Conservation (phyloP, 2,113 vertebrate genomes). For the Felis chaus region DNA sequence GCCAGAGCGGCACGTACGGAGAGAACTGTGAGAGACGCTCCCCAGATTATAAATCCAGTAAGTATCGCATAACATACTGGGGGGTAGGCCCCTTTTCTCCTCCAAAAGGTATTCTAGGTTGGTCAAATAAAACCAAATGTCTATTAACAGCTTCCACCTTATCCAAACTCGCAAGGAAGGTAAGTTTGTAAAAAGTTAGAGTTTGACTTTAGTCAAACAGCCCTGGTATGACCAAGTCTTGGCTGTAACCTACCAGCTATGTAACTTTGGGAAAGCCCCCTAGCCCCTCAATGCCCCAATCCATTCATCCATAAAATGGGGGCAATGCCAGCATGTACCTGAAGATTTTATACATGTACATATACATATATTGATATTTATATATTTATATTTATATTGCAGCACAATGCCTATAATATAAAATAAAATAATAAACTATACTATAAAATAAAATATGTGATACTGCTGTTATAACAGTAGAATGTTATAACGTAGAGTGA, state of each 20-base stretch:
- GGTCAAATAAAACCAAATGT: not conserved
- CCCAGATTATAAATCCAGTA: constrained; percentile 89
- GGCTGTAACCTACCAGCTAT: not conserved
- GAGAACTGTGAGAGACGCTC: constrained; percentile 88
- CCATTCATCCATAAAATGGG: not conserved
- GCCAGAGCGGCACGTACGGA: constrained; percentile 91
- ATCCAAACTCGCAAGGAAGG: not conserved
- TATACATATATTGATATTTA: not conserved
- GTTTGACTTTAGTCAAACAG: not conserved
- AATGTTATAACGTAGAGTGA: not conserved
- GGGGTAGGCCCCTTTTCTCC: not conserved
- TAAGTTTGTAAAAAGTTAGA: not conserved
- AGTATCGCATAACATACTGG: no score
- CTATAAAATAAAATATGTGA: not conserved
- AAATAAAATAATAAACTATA: not conserved
- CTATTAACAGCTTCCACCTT: not conserved
- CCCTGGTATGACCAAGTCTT: not conserved
- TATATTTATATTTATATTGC: not conserved
- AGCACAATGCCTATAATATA: not conserved
- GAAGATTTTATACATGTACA: not conserved
- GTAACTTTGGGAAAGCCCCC: not conserved
- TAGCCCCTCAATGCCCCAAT: not conserved
- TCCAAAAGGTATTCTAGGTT: not conserved
- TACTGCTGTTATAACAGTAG: not conserved
- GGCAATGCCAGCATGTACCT: not conserved